phyloP scores from a whole-genome alignment of 2,797 vertebrate genomes.

The Lagodon rhomboides region DNA sequence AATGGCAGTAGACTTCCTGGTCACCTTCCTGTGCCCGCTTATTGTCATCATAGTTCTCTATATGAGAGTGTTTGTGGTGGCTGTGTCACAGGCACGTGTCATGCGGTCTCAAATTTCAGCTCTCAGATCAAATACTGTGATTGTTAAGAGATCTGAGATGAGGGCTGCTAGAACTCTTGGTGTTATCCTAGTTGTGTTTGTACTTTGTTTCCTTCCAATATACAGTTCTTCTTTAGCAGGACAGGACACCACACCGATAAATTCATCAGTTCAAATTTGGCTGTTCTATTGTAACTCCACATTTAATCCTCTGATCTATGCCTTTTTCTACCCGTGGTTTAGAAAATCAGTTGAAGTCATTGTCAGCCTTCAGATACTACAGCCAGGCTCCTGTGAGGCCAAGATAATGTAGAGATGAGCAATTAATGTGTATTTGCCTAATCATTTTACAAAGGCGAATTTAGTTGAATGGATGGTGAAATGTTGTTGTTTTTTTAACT shows the following conservation, averaged over 20 bases:
- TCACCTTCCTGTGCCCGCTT: constrained; percentile 54
- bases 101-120: constrained; percentile 5
- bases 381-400: background rate
- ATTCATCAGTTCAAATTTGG: constrained; percentile 13
- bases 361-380: constrained; percentile 56
- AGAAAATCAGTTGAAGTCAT: constrained; percentile 46
- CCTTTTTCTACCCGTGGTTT: constrained; percentile 16
- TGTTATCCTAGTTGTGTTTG: constrained; percentile 45
- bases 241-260: background rate
- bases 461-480: too few species aligned
- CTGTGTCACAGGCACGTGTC: constrained; percentile 43
- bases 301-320: constrained; percentile 61
- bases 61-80: constrained; percentile 55
- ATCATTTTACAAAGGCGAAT: too few species aligned
- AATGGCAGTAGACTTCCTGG: constrained; percentile 31
- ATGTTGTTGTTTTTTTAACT: too few species aligned
- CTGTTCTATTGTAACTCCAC: constrained; percentile 54
- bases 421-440: too few species aligned
- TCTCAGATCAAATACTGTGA: background rate
- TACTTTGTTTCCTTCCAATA: constrained; percentile 46
- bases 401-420: too few species aligned
- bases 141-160: constrained; percentile 39
- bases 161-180: constrained; percentile 62
- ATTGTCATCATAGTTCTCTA: constrained; percentile 58
- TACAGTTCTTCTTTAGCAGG: constrained; percentile 16